Evolutionary conservation across 2,888 invertebrate genomes (phyloP).

Genomic region (Pyrgus malvae): DNA sequence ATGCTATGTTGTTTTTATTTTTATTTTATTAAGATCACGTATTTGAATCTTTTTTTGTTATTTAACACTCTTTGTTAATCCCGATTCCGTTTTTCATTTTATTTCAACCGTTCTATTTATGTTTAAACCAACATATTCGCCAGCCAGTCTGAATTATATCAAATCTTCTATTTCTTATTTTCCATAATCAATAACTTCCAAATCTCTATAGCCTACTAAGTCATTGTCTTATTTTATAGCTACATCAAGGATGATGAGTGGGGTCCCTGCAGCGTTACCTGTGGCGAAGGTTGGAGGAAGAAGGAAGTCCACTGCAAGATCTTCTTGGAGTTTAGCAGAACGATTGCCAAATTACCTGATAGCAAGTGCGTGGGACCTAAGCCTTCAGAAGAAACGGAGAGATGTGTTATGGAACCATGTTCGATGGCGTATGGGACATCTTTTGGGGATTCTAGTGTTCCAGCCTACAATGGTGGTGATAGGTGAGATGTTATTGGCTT

Average conservation of each 20-base stretch:
- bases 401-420: constrained; percentile 91
- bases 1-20: too few species aligned
- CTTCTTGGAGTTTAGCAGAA: constrained; percentile 94
- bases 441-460: constrained; percentile 72
- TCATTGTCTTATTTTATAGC: constrained; percentile 70
- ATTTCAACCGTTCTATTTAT: too few species aligned
- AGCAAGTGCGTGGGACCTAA: constrained; percentile 93
- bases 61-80: too few species aligned
- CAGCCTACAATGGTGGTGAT: constrained; percentile 62
- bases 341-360: constrained; percentile 93
- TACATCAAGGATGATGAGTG: constrained; percentile 94
- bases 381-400: constrained; percentile 90
- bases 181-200: background rate
- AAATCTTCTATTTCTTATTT: background rate
- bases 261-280: constrained; percentile 95
- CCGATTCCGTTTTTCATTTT: too few species aligned
- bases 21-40: too few species aligned
- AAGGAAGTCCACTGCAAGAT: constrained; percentile 97
- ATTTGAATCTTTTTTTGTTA: too few species aligned
- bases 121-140: too few species aligned
- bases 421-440: constrained; percentile 83
- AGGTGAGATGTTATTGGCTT: constrained; percentile 50
- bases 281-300: constrained; percentile 93
- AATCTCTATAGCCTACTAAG: background rate
- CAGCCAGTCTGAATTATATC: constrained; percentile 5